Evolutionary conservation across 2,888 invertebrate species (phyloP).

Genomic region (Drosophila mayaguana): DNA sequence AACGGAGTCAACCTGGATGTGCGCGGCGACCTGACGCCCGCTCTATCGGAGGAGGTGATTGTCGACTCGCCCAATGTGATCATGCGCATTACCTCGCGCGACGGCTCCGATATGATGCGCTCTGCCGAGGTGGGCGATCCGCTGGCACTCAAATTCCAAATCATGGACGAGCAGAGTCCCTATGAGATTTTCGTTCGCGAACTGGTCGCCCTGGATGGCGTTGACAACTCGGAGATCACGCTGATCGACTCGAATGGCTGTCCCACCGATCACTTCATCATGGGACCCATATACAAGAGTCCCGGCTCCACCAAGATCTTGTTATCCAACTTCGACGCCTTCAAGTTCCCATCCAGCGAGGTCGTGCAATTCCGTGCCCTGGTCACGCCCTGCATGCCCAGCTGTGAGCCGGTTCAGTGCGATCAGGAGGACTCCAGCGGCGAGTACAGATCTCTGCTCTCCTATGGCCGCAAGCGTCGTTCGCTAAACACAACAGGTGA

Average conservation of each 20-base stretch:
- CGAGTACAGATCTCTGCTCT: slow-evolving; percentile 92
- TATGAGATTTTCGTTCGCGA: slow-evolving; percentile 98
- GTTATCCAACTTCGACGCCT: slow-evolving; percentile 96
- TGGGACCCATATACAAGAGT: slow-evolving; percentile 96
- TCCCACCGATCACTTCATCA: slow-evolving; percentile 96
- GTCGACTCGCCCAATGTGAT: slow-evolving; percentile 98
- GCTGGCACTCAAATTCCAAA: slow-evolving; percentile 95
- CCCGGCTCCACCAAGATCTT: slow-evolving; percentile 92
- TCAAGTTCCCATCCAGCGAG: slow-evolving; percentile 98
- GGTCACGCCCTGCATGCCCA: slow-evolving; percentile 97
- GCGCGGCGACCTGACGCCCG: slow-evolving; percentile 93
- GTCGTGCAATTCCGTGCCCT: slow-evolving; percentile 98
- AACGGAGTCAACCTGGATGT: slow-evolving; percentile 95
- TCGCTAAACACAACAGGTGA: slow-evolving; percentile 86
- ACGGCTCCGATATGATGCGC: slow-evolving; percentile 92
- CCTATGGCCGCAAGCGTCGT: slow-evolving; percentile 92
- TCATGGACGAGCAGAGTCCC: slow-evolving; percentile 95
- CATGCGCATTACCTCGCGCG: slow-evolving; percentile 95
- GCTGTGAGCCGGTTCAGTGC: slow-evolving; percentile 96
- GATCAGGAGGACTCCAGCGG: slow-evolving; percentile 93
- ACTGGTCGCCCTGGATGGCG: slow-evolving; percentile 97
- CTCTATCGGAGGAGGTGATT: slow-evolving; percentile 94
- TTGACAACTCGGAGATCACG: slow-evolving; percentile 96
- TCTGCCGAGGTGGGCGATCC: slow-evolving; percentile 97
- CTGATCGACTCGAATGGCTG: slow-evolving; percentile 96